Evolutionary conservation across 1,140 invertebrate genomes (phyloP), one percentile per base, ranked within the genome.

Genomic region (Lepidostoma basale): DNA sequence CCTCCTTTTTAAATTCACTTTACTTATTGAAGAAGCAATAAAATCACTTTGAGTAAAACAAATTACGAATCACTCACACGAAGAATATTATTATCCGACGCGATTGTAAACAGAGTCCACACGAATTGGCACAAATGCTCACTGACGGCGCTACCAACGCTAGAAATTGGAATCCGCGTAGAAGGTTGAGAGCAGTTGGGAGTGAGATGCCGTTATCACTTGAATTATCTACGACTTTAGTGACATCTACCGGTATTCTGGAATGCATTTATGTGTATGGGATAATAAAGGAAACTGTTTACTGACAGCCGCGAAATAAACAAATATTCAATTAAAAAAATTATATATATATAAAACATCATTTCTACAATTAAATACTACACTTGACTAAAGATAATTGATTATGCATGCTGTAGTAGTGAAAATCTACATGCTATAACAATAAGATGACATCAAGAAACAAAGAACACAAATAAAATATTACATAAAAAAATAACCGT

Each of bases 31-130:
- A 9, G 16, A 8, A 28, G 44, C 14, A 62, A 39, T 42, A 5
- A 42, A n/a, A 25, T 23, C 20, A 62, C 58, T 60, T n/a, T 23
- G 36, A 44, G 26, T 26, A n/a, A 26, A 44, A 42, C 36, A 26
- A 62, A 26, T 44, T 62, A n/a, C 49, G 25, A 26, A 42, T 62
- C 39, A 12, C 16, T 23, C 58, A 22, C 20, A 62, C 36, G 28
- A 42, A 20, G 22, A 18, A 62, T 44, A 62, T 25, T 25, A 22
- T 44, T 14, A 62, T 20, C 16, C 33, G 36, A 62, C 36, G 39
- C 4, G 5, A 26, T 23, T 25, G 58, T 62, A 62, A 62, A 62
- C 58, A 62, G 28, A n/a, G n/a, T n/a, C n/a, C n/a, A n/a, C n/a
- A n/a, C n/a, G n/a, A n/a, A n/a, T 36, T 39, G 14, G 20, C 1